A percentile compares a stretch with the other conserved stretches of the same genome.
phyloP scores from a whole-genome alignment of 2,888 invertebrate genomes.

The Hipparchia sbordonii region DNA sequence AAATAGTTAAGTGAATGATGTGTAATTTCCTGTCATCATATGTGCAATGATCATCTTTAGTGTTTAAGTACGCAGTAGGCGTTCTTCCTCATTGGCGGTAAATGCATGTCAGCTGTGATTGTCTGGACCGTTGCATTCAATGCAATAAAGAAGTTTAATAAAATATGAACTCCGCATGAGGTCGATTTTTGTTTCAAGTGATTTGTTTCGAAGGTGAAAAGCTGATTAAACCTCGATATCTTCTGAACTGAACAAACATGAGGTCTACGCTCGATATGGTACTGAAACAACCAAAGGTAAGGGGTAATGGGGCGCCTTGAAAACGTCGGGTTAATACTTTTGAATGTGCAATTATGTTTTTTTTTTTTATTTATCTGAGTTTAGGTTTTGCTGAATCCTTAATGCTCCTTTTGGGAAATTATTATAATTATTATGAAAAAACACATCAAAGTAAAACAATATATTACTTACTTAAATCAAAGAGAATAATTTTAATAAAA shows the following conservation, averaged over 20 bases:
- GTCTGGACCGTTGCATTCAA: slow-evolving; percentile 33
- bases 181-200: slow-evolving; percentile 17
- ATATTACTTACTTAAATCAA: background rate
- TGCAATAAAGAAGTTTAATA: slow-evolving; percentile 28
- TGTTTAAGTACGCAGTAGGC: slow-evolving; percentile 53
- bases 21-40: slow-evolving; percentile 54
- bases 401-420: too few relatives aligned
- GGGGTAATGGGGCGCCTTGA: too few relatives aligned
- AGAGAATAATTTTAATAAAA: slow-evolving; percentile 4
- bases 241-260: slow-evolving; percentile 16
- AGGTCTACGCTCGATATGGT: background rate
- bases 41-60: slow-evolving; percentile 52
- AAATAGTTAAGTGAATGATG: slow-evolving; percentile 36
- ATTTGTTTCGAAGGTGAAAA: slow-evolving; percentile 21
- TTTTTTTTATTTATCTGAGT: background rate
- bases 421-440: too few relatives aligned
- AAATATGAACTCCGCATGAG: slow-evolving; percentile 10
- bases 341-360: background rate
- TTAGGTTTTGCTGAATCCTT: background rate
- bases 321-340: too few relatives aligned
- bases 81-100: slow-evolving; percentile 69
- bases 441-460: background rate
- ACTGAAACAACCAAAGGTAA: too few relatives aligned
- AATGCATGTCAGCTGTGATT: slow-evolving; percentile 48
- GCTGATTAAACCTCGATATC: slow-evolving; percentile 25